Evolutionary conservation across 2,888 invertebrate species (phyloP), one percentile per base, ranked within the genome.

Genomic region (Ophion ventricosus): DNA sequence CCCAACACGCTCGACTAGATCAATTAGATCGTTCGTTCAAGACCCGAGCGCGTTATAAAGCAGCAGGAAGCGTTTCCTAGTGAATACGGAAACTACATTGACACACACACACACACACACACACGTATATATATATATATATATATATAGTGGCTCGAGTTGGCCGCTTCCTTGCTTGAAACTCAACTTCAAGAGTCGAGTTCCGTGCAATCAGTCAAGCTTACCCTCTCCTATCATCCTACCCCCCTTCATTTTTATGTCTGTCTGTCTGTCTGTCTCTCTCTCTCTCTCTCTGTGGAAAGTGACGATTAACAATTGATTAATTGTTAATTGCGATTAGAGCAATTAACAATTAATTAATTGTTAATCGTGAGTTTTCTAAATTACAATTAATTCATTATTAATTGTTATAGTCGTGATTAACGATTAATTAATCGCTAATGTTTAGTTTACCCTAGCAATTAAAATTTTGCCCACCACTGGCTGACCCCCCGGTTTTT

Each of bases 161-260:
- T 78, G 74, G 74, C 43, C 69, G 81, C 57, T 80, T 80, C 61
- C 78, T 83, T 70, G 81, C 81, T 84, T 84, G 64, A 78, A 84
- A 81, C 76, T 77, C 61, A 74, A 80, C 84, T 84, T 81, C 78
- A 75, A 75, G 57, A 78, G 74, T 81, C 81, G 77, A 84, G 73
- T 77, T 80, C 59, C 35, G 57, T 54, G 77, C 78, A 84, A 84
- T 84, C 84, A 84, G 84, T 84, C 84, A 84, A 78, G 70, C 78
- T 84, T 73, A 54, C 59, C 40, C 67, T 40, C 25, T 54, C 70
- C 69, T 56, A 26, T 63, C 57, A 59, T 77, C 54, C 26, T 63
- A 20, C 25, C 56, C 43, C 40, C 7, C 25, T 17, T 35, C 54
- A 35, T 8, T 3, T 56, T 49, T n/a, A 23, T 23, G 35, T 7